A percentile compares a stretch with the other conserved stretches of the same genome.
Evolutionary conservation across 1,140 invertebrate species (phyloP).

Genomic region (Eriosoma lanigerum): DNA sequence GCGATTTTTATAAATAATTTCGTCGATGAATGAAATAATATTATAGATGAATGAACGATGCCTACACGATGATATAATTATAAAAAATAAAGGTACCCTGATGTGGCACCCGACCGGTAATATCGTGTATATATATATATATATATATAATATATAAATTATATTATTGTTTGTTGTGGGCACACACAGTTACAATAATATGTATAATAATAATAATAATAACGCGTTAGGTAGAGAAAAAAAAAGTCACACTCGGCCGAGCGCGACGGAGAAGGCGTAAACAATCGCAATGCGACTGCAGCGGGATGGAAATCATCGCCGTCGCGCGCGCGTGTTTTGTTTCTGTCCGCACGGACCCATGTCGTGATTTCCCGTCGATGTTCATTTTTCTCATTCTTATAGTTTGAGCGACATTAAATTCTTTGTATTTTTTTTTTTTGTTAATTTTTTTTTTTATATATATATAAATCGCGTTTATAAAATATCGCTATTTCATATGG

Average conservation of each 20-base stretch:
- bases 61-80: no score
- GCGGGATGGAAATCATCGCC: conserved; percentile 2
- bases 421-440: no score
- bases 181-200: background rate
- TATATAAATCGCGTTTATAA: no score
- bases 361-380: conserved; percentile 29
- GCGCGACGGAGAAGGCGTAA: conserved; percentile 3
- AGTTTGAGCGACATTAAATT: no score
- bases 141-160: no score
- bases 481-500: no score
- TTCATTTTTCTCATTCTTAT: no score
- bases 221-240: background rate
- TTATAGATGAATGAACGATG: no score
- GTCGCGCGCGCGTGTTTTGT: background rate
- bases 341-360: conserved; percentile 27
- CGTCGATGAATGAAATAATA: conserved; percentile 33
- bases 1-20: background rate
- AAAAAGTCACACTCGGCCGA: conserved; percentile 40
- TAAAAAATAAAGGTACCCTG: no score
- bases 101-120: no score
- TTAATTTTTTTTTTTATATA: no score
- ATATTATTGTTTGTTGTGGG: background rate
- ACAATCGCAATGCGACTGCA: background rate
- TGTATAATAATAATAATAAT: background rate
- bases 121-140: no score